Percentiles rank a stretch among this genome's conserved stretches.
These are phyloP conservation scores for Neuroscelio doddi DNA, from an alignment of 2,888 invertebrate species.

Conservation along the genomic window DNA sequence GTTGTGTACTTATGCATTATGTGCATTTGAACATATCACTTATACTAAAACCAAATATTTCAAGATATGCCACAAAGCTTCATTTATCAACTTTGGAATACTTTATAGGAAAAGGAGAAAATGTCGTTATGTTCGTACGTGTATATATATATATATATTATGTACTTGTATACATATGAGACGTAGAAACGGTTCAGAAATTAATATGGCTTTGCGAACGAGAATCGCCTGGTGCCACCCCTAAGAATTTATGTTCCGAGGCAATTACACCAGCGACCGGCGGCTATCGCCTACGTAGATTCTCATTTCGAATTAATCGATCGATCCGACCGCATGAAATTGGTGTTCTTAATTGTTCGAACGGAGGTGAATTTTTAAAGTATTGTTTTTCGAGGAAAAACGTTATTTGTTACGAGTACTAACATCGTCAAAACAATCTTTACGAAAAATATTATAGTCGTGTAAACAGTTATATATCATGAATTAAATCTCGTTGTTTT, in stretches of 20 bases:
- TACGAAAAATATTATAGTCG: too few relatives aligned
- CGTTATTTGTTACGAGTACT: too few relatives aligned
- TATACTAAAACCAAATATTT: too few relatives aligned
- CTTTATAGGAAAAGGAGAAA: slow-evolving; percentile 11
- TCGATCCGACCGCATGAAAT: slow-evolving; percentile 33
- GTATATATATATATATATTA: neutral
- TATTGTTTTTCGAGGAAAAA: slow-evolving; percentile 17
- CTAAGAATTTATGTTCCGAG: slow-evolving; percentile 47
- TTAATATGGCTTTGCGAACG: slow-evolving; percentile 46
- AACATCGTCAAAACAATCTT: too few relatives aligned
- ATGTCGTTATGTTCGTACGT: slow-evolving; percentile 28
- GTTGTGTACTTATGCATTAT: too few relatives aligned
- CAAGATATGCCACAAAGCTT: too few relatives aligned
- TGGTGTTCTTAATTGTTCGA: slow-evolving; percentile 33
- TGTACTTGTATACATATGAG: slow-evolving; percentile 18
- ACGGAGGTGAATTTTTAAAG: slow-evolving; percentile 18
- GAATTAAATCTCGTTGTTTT: too few relatives aligned
- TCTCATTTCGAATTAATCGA: slow-evolving; percentile 44
- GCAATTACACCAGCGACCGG: slow-evolving; percentile 43
- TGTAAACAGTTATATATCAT: too few relatives aligned
- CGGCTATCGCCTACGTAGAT: slow-evolving; percentile 40
- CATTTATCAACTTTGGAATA: too few relatives aligned
- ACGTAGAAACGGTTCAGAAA: slow-evolving; percentile 39
- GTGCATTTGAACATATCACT: too few relatives aligned
- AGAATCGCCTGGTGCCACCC: slow-evolving; percentile 37